Base-by-base conservation (phyloP, 1,140 invertebrate species). In the Oedothorax gibbosus region DNA sequence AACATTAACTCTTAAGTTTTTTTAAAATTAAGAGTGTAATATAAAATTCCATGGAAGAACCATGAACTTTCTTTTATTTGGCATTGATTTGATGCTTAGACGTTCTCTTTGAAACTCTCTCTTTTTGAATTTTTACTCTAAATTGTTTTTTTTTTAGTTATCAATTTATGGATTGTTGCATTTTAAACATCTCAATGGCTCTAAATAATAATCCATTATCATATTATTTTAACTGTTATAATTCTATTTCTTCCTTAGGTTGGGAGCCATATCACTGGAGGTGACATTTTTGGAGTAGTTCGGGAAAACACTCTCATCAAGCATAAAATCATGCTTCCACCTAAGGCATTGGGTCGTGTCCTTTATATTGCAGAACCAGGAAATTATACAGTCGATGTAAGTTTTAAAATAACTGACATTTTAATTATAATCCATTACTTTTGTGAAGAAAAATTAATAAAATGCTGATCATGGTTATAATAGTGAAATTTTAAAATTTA, bases 251-350 rank as follows among this genome's bases (percentile, higher is more conserved):
- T 87, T 49, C 65, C 78, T 87, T 89, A 95, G 93, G 92, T 96
- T 87, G 97, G 97, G 11, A 96, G 96, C 75, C 98, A 99, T 90
- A 95, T 99, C 68, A 99, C 98, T 66, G 98, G 99, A 49, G 98
- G 98, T 80, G 99, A 99, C 91, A 92, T 99, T 84, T 99, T 97
- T 90, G 99, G 97, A 87, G 91, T 96, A 54, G 98, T 99, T 12
- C 94, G 97, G 89, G 99, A 99, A 92, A 99, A 99, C 90, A 96
- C 96, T 50, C 91, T 99, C 73, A 96, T 99, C 50, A 99, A 99
- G 89, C 99, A 99, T 90, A 97, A 95, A 90, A 94, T 99, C 91
- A 93, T 99, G 90, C 91, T 99, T 85, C 96, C 96, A 21, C 98
- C 98, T 0, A 94, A 94, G 87, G 96, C 95, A 68, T 97, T 97